A percentile compares a stretch with the other conserved stretches of the same genome.
phyloP scores from a whole-genome alignment of 2,888 invertebrate genomes.

The Lasioglossum zephyrum region DNA sequence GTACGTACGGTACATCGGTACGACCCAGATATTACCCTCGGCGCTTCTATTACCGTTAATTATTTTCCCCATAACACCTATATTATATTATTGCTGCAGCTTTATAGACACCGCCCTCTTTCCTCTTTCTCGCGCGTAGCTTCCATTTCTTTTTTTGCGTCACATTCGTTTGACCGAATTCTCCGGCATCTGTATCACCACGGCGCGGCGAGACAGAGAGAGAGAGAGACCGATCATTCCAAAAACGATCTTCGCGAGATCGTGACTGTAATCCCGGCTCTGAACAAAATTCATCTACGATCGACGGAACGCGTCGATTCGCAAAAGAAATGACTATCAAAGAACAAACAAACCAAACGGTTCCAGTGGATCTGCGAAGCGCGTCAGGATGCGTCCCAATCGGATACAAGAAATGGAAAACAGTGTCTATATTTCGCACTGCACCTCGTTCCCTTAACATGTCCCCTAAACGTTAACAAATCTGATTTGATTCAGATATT shows the following conservation, averaged over 20 bases:
- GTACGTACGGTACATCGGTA: slow-evolving; percentile 61
- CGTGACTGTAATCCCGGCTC: neutral
- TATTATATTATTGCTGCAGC: slow-evolving; percentile 85
- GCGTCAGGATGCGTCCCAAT: neutral
- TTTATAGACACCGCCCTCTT: slow-evolving; percentile 72
- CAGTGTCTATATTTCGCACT: neutral
- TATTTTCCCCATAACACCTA: slow-evolving; percentile 77
- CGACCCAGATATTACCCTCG: slow-evolving; percentile 58
- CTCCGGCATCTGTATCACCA: neutral
- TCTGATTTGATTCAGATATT: neutral
- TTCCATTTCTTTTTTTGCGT: slow-evolving; percentile 5
- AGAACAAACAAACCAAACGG: slow-evolving; percentile 1
- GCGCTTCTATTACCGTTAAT: slow-evolving; percentile 64
- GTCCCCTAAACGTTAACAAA: neutral
- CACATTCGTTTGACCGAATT: neutral
- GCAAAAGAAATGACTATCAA: neutral
- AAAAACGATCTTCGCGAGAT: neutral
- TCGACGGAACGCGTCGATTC: neutral
- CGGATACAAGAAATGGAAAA: neutral
- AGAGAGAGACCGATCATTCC: slow-evolving; percentile 30
- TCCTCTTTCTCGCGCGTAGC: slow-evolving; percentile 22
- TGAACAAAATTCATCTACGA: neutral
- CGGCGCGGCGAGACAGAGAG: slow-evolving; percentile 13
- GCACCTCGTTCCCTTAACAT: neutral
- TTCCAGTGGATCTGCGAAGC: neutral